A percentile compares a stretch with the other conserved stretches of the same genome.
These are phyloP conservation scores for Ispidina picta DNA, from an alignment of 2,797 vertebrate genomes.

Conservation along the genomic window DNA sequence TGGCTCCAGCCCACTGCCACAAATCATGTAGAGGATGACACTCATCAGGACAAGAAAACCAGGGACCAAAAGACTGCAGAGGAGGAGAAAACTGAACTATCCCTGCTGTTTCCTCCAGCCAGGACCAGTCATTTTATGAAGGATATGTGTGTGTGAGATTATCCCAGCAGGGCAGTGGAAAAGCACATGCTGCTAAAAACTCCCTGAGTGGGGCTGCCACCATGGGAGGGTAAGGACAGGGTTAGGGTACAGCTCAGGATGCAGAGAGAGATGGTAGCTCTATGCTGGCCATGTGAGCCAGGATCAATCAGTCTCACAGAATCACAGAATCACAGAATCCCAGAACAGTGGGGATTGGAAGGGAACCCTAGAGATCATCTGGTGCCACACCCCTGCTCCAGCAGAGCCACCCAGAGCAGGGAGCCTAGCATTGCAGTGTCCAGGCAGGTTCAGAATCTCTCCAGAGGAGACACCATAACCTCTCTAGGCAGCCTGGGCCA, in stretches of 20 bases:
- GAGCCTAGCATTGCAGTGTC: neutral
- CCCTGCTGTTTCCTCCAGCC: neutral
- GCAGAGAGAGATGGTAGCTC: neutral
- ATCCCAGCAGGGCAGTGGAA: neutral
- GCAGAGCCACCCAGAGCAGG: neutral
- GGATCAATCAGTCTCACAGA: neutral
- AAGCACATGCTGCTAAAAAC: neutral
- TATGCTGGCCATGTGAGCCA: fast-evolving
- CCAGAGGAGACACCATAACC: neutral
- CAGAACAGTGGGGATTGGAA: neutral
- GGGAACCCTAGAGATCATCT: neutral
- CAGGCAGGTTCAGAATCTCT: neutral
- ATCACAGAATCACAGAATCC: neutral
- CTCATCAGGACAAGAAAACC: neutral
- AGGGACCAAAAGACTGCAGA: neutral
- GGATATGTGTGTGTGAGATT: neutral
- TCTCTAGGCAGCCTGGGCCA: neutral
- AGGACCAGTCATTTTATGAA: fast-evolving
- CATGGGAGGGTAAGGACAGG: neutral
- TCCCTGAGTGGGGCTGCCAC: neutral
- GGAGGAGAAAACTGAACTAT: neutral
- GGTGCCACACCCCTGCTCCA: neutral
- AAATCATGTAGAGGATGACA: fast-evolving
- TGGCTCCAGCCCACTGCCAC: neutral
- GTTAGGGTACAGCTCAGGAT: neutral